Evolutionary conservation across 2,888 invertebrate species (phyloP).

Genomic region (Drosophila pseudotalamancana): DNA sequence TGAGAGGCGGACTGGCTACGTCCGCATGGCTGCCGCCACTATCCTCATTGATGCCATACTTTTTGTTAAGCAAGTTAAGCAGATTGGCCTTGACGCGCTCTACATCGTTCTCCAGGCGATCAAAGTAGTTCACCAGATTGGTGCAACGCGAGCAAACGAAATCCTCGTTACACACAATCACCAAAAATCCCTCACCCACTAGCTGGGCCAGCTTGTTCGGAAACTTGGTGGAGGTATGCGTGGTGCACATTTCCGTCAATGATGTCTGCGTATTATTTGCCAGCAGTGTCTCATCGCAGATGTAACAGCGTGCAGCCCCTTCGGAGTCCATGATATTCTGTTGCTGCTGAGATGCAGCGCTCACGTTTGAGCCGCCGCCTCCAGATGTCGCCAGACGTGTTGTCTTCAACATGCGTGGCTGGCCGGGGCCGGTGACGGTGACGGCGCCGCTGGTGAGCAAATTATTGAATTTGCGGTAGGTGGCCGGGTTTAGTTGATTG

Average conservation of each 20-base stretch:
- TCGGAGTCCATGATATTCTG: conserved; percentile 56
- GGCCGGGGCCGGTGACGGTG: conserved; percentile 84
- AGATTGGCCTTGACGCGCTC: conserved; percentile 83
- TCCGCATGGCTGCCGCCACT: conserved; percentile 52
- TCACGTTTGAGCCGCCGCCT: conserved; percentile 51
- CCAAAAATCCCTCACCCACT: conserved; percentile 85
- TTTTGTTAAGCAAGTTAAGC: conserved; percentile 83
- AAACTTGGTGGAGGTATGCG: conserved; percentile 84
- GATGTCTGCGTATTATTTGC: conserved; percentile 78
- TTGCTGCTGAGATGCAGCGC: conserved; percentile 51
- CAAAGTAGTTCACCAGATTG: conserved; percentile 84
- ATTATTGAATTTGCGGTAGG: conserved; percentile 84
- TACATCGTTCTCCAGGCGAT: conserved; percentile 85
- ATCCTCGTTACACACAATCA: conserved; percentile 85
- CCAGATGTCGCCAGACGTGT: conserved; percentile 55
- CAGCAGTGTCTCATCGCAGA: conserved; percentile 83
- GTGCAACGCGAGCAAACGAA: conserved; percentile 84
- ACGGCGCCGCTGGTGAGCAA: conserved; percentile 84
- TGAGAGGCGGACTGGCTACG: conserved; percentile 78
- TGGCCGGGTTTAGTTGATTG: conserved; percentile 83
- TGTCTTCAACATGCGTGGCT: conserved; percentile 83
- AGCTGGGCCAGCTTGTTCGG: conserved; percentile 85
- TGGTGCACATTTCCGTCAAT: conserved; percentile 83
- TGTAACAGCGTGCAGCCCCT: conserved; percentile 81
- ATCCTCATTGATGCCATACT: conserved; percentile 84